Evolutionary conservation across 2,113 vertebrate species (phyloP), one percentile per base, ranked within the genome.

Genomic region (Hystrix brachyura): DNA sequence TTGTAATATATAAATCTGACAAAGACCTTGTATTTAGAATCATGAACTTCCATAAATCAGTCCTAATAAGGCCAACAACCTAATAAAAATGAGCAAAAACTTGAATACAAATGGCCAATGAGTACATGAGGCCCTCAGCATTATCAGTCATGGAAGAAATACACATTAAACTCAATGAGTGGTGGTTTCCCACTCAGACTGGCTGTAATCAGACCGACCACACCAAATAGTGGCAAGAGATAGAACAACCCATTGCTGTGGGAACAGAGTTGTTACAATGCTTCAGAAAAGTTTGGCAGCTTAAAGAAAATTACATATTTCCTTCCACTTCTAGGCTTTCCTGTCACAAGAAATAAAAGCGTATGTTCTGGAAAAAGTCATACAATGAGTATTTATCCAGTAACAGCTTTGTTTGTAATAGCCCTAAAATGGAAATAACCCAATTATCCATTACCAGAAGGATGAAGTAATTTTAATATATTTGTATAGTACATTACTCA

Each of bases 21-120:
- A n/a, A 55, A 90, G 21, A 7, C 43, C 53, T 96, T 76, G 65
- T 78, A 38, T 91, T 11, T n/a, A 76, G 87, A 90, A 65, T 81
- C 78, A 95, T 60, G 76, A 87, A 67, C 48, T 76, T 64, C 27
- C 7, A 23, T 21, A 80, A 74, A 64, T 92, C 46, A 89, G 18
- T 74, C 69, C 57, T 86, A 90, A 62, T 69, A 88, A 93, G 1
- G 25, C 48, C 27, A 88, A 55, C 29, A 53, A 80, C 5, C 38
- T 95, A 84, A 76, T 65, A 29, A 89, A 97, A 85, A 74, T n/a
- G 6, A 32, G 51, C n/a, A 80, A 60, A 81, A 67, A 46, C 46
- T 94, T 92, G 34, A 46, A 25, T 59, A 43, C 15, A 81, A 55
- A n/a, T 74, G 57, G 14, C 84, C 64, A 60, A 7, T 53, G 46